These are phyloP conservation scores for Microctenopoma steveboyesi DNA, from an alignment of 2,797 vertebrate species.

Conservation along the genomic window DNA sequence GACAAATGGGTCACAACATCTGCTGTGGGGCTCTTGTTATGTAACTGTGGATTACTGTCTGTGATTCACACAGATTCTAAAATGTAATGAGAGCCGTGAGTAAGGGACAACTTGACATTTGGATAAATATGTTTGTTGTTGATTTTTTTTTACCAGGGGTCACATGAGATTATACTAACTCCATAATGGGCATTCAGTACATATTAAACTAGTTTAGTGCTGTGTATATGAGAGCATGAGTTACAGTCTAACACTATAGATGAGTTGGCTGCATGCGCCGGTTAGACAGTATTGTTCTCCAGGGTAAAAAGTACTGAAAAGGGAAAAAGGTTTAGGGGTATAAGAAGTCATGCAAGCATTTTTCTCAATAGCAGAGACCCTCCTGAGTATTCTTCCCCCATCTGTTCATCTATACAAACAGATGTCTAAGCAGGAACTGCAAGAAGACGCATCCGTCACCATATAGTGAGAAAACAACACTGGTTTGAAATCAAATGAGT, in stretches of 20 bases:
- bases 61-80: conserved; percentile 42
- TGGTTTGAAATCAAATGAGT: conserved; percentile 67
- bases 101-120: conserved; percentile 31
- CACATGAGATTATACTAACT: background rate
- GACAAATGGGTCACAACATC: conserved; percentile 72
- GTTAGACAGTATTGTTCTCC: conserved; percentile 66
- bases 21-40: conserved; percentile 61
- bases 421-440: conserved; percentile 66
- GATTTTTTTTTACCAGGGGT: background rate
- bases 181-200: background rate
- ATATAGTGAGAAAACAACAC: conserved; percentile 63
- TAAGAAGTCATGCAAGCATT: conserved; percentile 65
- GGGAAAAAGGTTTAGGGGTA: conserved; percentile 54
- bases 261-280: conserved; percentile 64
- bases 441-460: conserved; percentile 54
- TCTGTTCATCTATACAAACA: conserved; percentile 73
- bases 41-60: conserved; percentile 60
- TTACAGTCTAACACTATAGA: conserved; percentile 44
- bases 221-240: conserved; percentile 17
- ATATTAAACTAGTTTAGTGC: background rate
- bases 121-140: conserved; percentile 18
- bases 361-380: conserved; percentile 68
- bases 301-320: conserved; percentile 63
- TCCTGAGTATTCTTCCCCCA: conserved; percentile 54
- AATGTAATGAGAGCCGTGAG: conserved; percentile 16